Evolutionary conservation across 2,888 invertebrate genomes (phyloP).

Genomic region (Tribolium freemani): DNA sequence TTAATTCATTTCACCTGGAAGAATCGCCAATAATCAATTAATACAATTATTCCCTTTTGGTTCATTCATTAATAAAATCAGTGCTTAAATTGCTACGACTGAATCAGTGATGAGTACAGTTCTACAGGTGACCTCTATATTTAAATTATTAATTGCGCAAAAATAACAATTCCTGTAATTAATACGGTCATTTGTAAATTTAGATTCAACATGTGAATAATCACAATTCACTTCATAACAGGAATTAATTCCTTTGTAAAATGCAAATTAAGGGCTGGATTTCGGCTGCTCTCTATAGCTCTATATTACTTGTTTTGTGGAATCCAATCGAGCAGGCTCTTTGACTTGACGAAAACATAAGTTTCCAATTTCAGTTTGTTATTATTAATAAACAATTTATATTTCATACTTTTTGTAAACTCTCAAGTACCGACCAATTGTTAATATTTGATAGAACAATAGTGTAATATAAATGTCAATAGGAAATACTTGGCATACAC

Average conservation of each 20-base stretch:
- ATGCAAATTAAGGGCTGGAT: slow-evolving; percentile 20
- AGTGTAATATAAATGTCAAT: neutral
- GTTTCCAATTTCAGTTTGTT: neutral
- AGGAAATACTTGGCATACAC: too few relatives aligned
- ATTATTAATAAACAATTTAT: neutral
- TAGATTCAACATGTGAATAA: slow-evolving; percentile 2
- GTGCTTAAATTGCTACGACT: neutral
- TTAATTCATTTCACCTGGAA: slow-evolving; percentile 18
- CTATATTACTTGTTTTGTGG: slow-evolving; percentile 2
- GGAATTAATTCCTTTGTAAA: slow-evolving; percentile 5
- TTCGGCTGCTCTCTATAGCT: neutral
- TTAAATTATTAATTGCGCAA: neutral
- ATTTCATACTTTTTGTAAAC: too few relatives aligned
- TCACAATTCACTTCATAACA: slow-evolving; percentile 6
- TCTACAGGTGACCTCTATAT: neutral
- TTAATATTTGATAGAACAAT: neutral
- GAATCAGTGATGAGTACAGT: neutral
- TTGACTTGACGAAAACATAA: neutral
- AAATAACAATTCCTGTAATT: neutral
- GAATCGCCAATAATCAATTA: slow-evolving; percentile 21
- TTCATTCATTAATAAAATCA: slow-evolving; percentile 3
- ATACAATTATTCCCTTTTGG: slow-evolving; percentile 12
- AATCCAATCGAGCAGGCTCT: neutral
- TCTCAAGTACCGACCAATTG: neutral
- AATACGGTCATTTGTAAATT: neutral